These are phyloP conservation scores for Discoglossus pictus DNA, from an alignment of 2,797 vertebrate species.

Conservation along the genomic window DNA sequence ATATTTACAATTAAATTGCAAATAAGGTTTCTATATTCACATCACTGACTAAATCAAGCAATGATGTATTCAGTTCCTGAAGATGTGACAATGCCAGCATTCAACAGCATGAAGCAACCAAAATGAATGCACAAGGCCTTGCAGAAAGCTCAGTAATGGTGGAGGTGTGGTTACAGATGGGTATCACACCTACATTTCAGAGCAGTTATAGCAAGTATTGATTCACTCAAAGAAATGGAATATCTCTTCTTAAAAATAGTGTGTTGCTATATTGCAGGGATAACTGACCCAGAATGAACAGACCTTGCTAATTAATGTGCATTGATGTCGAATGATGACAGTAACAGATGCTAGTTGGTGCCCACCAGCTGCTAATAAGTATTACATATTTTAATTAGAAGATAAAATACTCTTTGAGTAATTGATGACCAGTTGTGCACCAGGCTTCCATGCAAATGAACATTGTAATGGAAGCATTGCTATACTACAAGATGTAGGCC, in stretches of 20 bases:
- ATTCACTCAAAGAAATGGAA: conserved; percentile 11
- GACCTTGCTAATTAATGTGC: conserved; percentile 26
- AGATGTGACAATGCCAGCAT: not conserved
- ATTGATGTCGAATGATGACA: conserved; percentile 9
- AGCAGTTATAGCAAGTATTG: conserved; percentile 7
- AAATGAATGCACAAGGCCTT: not conserved
- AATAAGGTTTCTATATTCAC: too few species aligned
- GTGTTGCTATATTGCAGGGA: not conserved
- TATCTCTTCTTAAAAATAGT: not conserved
- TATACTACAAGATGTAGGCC: too few species aligned
- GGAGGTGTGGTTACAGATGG: not conserved
- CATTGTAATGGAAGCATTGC: too few species aligned
- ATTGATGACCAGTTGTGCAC: not conserved
- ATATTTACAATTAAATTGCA: too few species aligned
- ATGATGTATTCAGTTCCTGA: not conserved
- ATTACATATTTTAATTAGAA: conserved; percentile 15
- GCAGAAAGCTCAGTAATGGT: not conserved
- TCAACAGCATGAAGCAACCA: not conserved
- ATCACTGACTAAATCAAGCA: too few species aligned
- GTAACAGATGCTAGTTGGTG: conserved; percentile 22
- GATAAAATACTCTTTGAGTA: conserved; percentile 11
- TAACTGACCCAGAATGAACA: not conserved
- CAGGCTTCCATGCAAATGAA: too few species aligned
- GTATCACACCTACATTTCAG: conserved; percentile 1
- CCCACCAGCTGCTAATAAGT: conserved; percentile 29